These are phyloP conservation scores for Drosophila ezoana DNA, from an alignment of 2,888 invertebrate genomes.

Conservation along the genomic window DNA sequence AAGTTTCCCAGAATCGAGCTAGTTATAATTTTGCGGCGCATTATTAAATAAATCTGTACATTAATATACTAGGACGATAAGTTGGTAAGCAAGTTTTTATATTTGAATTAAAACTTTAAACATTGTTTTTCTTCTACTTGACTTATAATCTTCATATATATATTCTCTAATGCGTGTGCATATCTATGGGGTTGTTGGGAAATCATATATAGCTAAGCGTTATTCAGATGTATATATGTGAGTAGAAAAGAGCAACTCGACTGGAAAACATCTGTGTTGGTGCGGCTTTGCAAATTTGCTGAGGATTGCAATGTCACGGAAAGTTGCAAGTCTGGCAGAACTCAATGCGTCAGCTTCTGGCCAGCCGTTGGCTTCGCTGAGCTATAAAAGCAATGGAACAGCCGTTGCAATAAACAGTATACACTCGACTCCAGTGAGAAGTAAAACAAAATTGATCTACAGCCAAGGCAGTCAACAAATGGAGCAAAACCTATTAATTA, in stretches of 20 bases:
- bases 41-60: background rate
- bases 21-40: background rate
- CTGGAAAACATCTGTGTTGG: conserved; percentile 41
- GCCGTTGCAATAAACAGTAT: conserved; percentile 31
- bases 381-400: conserved; percentile 61
- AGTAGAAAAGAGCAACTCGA: background rate
- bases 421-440: conserved; percentile 16
- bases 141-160: background rate
- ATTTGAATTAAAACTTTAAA: background rate
- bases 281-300: conserved; percentile 61
- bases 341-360: conserved; percentile 51
- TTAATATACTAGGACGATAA: background rate
- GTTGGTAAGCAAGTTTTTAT: background rate
- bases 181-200: background rate
- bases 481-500: conserved; percentile 29
- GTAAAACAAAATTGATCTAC: conserved; percentile 10
- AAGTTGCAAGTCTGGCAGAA: conserved; percentile 71
- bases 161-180: background rate
- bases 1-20: conserved; percentile 7
- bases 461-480: conserved; percentile 13
- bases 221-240: background rate
- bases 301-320: conserved; percentile 69
- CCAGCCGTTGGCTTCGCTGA: conserved; percentile 5
- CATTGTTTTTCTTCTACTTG: background rate
- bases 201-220: conserved; percentile 3